Percentiles rank a stretch among this genome's conserved stretches.
Conservation (phyloP, 37 sponge, comb jelly and placozoan species). For the Spongilla lacustris region DNA sequence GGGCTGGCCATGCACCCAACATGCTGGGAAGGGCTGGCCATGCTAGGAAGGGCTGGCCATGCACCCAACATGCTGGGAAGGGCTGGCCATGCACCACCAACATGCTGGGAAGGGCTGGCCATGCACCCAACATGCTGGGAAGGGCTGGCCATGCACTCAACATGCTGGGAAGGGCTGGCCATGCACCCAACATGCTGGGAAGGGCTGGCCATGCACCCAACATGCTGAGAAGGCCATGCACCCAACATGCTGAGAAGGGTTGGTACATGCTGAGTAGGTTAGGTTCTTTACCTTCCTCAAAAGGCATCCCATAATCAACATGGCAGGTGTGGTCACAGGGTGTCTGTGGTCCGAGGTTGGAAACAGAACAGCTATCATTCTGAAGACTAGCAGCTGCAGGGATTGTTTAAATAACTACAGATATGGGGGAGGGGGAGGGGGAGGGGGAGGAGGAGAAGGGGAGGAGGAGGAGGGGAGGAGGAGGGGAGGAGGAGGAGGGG, state of each 20-base stretch:
- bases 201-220: too few relatives aligned
- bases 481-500: not conserved
- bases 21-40: not conserved
- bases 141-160: too few relatives aligned
- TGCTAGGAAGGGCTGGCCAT: too few relatives aligned
- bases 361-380: slow-evolving; percentile 61
- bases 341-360: slow-evolving; percentile 83
- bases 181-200: too few relatives aligned
- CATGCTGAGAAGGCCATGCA: not conserved
- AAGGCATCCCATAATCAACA: slow-evolving; percentile 57
- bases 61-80: not conserved
- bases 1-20: too few relatives aligned
- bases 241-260: not conserved
- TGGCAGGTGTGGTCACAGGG: slow-evolving; percentile 68
- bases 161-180: too few relatives aligned
- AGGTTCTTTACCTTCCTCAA: slow-evolving; percentile 67
- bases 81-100: too few relatives aligned
- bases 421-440: not conserved
- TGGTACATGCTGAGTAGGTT: not conserved
- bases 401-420: not conserved
- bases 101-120: too few relatives aligned
- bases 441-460: not conserved
- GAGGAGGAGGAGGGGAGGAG: not conserved
- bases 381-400: slow-evolving; percentile 67
- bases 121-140: too few relatives aligned